Evolutionary conservation across 1,140 invertebrate species (phyloP), one percentile per base, ranked within the genome.

Genomic region (Anastatus disparis): DNA sequence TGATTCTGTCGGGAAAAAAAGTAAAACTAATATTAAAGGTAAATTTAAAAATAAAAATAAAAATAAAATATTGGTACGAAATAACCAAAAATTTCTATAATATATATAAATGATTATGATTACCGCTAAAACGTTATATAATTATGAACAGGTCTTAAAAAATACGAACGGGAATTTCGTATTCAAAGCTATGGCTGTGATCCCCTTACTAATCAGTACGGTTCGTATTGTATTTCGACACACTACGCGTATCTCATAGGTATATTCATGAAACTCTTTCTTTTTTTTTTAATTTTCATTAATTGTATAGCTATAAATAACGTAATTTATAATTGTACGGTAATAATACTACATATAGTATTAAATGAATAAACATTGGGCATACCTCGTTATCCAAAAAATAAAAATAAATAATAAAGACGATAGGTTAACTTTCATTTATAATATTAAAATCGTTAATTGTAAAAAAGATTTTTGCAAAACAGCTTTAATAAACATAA

Each of bases 151-250:
- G 77, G 74, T 84, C 80, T 81, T 76, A 73, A 81, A 77, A 78
- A 83, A 82, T 84, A 81, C 82, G 82, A 83, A 85, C 65, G 52
- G 73, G 66, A 79, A 74, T 81, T 85, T 85, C 83, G 83, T 85
- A 85, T 85, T 84, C 83, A 85, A 85, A 85, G 84, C 84, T 83
- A 84, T 84, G 83, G 84, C 84, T 85, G 84, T 85, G 84, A 85
- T 85, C 72, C n/a, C n/a, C 68, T 80, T 76, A 84, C 80, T 84
- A 82, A 82, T 79, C 76, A 77, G 80, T 77, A 78, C 81, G 77
- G 66, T 82, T 83, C 79, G 77, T 81, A 82, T 76, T 78, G 78
- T 81, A 82, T 79, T 79, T 75, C n/a, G n/a, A n/a, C 74, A 82
- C 77, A 82, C 75, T 82, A 79, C 78, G 78, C 76, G 76, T 75